Percentiles rank a stretch among this genome's conserved stretches.
Conservation (phyloP, 2,113 vertebrate species). For the Xenopus borealis region DNA sequence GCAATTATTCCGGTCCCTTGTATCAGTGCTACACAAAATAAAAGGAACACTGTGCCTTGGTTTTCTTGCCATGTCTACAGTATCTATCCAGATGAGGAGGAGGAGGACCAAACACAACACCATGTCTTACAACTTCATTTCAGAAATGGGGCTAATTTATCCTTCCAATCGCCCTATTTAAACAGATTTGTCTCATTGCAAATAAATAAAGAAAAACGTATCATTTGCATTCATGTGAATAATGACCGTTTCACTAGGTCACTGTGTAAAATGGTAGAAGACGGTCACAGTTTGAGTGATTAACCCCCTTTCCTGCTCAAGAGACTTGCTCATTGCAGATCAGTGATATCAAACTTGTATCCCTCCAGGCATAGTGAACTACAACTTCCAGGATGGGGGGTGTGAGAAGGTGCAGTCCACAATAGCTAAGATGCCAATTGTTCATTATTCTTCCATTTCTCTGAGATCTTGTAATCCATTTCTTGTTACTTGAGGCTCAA, state of each 20-base stretch:
- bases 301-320: slow-evolving; percentile 21
- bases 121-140: not conserved
- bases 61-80: too few species aligned
- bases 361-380: too few species aligned
- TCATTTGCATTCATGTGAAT: not conserved
- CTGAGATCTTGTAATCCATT: slow-evolving; percentile 1
- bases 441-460: not conserved
- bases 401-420: too few species aligned
- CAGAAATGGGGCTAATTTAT: not conserved
- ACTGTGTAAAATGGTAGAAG: not conserved
- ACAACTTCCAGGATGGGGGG: too few species aligned
- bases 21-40: slow-evolving; percentile 10
- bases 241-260: not conserved
- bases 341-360: not conserved
- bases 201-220: too few species aligned
- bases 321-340: slow-evolving; percentile 22
- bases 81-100: not conserved
- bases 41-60: not conserved
- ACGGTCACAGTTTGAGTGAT: not conserved
- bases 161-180: too few species aligned
- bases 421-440: not conserved
- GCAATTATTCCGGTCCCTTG: not conserved
- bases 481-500: too few species aligned
- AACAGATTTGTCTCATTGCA: not conserved
- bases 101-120: not conserved